Percentiles rank a stretch among this genome's conserved stretches.
Evolutionary conservation across 2,797 vertebrate genomes (phyloP).

Genomic region (Bovichtus diacanthus): DNA sequence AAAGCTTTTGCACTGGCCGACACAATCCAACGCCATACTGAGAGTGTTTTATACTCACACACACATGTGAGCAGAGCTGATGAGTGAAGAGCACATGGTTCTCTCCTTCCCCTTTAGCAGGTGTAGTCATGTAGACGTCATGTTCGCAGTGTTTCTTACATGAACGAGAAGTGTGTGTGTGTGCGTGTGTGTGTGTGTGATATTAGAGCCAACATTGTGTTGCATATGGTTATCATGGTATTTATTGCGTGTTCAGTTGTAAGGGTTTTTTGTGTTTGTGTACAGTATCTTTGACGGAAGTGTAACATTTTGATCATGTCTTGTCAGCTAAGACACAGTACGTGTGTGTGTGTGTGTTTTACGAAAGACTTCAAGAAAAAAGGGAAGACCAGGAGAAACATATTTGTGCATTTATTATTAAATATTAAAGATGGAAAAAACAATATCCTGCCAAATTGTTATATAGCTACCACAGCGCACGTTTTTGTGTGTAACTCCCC

Average conservation of each 20-base stretch:
- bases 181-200: slow-evolving; percentile 22
- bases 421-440: slow-evolving; percentile 50
- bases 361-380: slow-evolving; percentile 38
- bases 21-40: slow-evolving; percentile 19
- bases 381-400: slow-evolving; percentile 36
- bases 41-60: slow-evolving; percentile 42
- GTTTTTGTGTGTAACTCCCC: slow-evolving; percentile 61
- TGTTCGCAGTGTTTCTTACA: slow-evolving; percentile 70
- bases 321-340: slow-evolving; percentile 39
- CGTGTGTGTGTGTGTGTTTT: slow-evolving; percentile 11
- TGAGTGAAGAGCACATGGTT: slow-evolving; percentile 49
- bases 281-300: slow-evolving; percentile 61
- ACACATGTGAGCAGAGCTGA: slow-evolving; percentile 36
- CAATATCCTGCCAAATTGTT: slow-evolving; percentile 73
- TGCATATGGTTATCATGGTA: slow-evolving; percentile 64
- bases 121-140: slow-evolving; percentile 69
- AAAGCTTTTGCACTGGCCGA: slow-evolving; percentile 41
- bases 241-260: slow-evolving; percentile 77
- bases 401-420: slow-evolving; percentile 57
- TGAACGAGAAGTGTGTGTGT: slow-evolving; percentile 36
- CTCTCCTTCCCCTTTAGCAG: slow-evolving; percentile 41
- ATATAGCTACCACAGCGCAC: slow-evolving; percentile 57
- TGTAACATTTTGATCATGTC: slow-evolving; percentile 67
- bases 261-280: slow-evolving; percentile 69
- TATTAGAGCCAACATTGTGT: slow-evolving; percentile 44